These are phyloP conservation scores for Mionectes olivaceus DNA, from an alignment of 2,797 vertebrate genomes.

Conservation along the genomic window DNA sequence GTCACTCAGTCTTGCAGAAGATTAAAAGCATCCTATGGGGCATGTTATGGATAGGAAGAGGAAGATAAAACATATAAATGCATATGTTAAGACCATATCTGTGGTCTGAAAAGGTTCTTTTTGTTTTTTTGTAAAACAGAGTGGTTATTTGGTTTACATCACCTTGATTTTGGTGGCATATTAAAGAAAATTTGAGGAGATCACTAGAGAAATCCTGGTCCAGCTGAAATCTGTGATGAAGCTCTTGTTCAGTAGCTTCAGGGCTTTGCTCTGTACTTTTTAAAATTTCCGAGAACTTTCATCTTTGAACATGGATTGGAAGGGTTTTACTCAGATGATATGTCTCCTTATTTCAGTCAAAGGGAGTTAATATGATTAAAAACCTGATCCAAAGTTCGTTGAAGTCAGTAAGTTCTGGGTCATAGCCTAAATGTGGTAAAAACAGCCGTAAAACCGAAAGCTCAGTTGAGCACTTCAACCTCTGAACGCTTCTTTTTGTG, in stretches of 20 bases:
- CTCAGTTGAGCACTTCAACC: background rate
- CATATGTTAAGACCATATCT: background rate
- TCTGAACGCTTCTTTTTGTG: background rate
- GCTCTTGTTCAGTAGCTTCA: background rate
- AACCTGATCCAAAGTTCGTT: background rate
- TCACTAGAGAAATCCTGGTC: background rate
- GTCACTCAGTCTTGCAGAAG: constrained; percentile 32
- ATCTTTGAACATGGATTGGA: background rate
- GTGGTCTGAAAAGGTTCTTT: constrained; percentile 36
- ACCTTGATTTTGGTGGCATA: constrained; percentile 66
- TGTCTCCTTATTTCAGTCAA: constrained; percentile 21
- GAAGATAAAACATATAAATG: constrained; percentile 7
- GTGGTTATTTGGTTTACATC: constrained; percentile 65
- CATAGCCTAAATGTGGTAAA: background rate
- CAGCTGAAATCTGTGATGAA: background rate
- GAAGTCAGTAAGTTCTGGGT: background rate
- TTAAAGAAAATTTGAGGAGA: constrained; percentile 65
- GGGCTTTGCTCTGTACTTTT: constrained; percentile 37
- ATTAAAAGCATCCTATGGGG: constrained; percentile 17
- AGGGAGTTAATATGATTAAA: constrained; percentile 21
- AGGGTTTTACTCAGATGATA: constrained; percentile 24
- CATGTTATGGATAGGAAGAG: background rate
- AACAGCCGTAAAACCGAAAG: background rate
- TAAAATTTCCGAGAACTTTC: constrained; percentile 48
- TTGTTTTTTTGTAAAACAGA: constrained; percentile 71